A percentile compares a stretch with the other conserved stretches of the same genome.
phyloP scores from a whole-genome alignment of 2,888 invertebrate species.

The Archips crataeganus region DNA sequence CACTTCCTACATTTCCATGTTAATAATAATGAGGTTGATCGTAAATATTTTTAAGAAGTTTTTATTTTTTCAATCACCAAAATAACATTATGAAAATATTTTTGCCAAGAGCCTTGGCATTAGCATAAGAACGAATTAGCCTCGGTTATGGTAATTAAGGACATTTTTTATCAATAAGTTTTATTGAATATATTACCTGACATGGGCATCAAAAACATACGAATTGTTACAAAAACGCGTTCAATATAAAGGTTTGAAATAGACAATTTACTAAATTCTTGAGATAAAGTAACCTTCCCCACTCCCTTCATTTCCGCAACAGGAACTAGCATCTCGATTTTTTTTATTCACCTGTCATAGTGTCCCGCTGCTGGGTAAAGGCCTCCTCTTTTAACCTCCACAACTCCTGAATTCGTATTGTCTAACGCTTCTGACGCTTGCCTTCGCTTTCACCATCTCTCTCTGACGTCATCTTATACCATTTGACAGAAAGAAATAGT shows the following conservation, averaged over 20 bases:
- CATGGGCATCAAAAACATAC: not conserved
- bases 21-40: not conserved
- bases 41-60: slow-evolving; percentile 8
- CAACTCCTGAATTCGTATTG: too few relatives aligned
- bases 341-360: too few relatives aligned
- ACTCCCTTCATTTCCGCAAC: too few relatives aligned
- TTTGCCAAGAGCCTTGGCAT: slow-evolving; percentile 6
- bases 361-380: too few relatives aligned
- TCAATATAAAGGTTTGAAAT: not conserved
- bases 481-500: too few relatives aligned
- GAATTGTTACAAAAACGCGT: not conserved
- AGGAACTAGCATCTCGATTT: too few relatives aligned
- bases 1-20: slow-evolving; percentile 15
- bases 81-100: slow-evolving; percentile 7
- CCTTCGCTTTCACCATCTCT: too few relatives aligned
- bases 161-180: not conserved
- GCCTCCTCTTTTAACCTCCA: too few relatives aligned
- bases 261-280: too few relatives aligned
- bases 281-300: too few relatives aligned
- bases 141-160: slow-evolving; percentile 8
- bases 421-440: too few relatives aligned
- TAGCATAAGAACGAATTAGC: slow-evolving; percentile 13
- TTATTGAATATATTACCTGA: not conserved
- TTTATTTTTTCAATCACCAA: slow-evolving; percentile 1
- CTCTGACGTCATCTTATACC: too few relatives aligned